These are phyloP conservation scores for Vimba vimba DNA, from an alignment of 2,113 vertebrate species.

Conservation along the genomic window DNA sequence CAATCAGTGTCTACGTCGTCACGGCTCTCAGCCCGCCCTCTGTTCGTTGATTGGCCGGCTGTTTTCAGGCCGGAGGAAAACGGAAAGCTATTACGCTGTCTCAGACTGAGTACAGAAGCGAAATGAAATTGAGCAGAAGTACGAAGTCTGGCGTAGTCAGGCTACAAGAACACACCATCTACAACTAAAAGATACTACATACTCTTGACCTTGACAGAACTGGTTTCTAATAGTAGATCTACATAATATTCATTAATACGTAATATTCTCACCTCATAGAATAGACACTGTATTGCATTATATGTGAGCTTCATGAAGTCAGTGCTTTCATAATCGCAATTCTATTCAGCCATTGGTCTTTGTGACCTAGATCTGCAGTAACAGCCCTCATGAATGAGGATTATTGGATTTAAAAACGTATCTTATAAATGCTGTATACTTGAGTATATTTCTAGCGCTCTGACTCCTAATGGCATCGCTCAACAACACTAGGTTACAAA, in stretches of 20 bases:
- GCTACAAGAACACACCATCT: not conserved
- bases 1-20: too few relatives aligned
- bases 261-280: not conserved
- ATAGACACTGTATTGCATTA: not conserved
- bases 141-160: too few relatives aligned
- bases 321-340: not conserved
- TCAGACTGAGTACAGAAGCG: too few relatives aligned
- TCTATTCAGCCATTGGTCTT: constrained; percentile 1
- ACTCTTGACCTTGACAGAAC: not conserved
- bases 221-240: not conserved
- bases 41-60: too few relatives aligned
- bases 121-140: too few relatives aligned
- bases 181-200: not conserved
- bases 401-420: constrained; percentile 35
- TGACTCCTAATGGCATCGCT: not conserved
- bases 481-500: constrained; percentile 13
- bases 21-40: too few relatives aligned
- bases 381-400: constrained; percentile 17
- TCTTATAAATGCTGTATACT: constrained; percentile 12
- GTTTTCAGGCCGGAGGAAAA: too few relatives aligned
- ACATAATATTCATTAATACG: not conserved
- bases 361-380: constrained; percentile 31
- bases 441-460: not conserved
- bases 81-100: too few relatives aligned
- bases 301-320: not conserved